phyloP scores from a whole-genome alignment of 2,888 invertebrate genomes.

The Orchesella flavescens region DNA sequence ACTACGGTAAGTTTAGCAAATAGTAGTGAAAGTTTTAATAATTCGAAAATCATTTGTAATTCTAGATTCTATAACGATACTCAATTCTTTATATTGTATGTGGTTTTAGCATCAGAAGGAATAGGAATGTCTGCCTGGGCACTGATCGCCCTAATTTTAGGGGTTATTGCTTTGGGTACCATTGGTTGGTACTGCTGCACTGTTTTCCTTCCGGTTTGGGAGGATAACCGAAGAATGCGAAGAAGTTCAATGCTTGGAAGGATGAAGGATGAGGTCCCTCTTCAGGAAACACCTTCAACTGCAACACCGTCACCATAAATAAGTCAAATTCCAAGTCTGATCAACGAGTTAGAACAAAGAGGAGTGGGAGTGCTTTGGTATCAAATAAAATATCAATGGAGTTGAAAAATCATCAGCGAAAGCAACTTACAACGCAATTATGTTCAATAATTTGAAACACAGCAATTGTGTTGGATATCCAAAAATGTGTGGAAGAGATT shows the following conservation, averaged over 20 bases:
- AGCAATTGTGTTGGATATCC: too few species aligned
- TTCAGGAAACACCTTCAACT: conserved; percentile 69
- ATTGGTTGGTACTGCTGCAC: conserved; percentile 69
- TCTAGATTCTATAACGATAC: too few species aligned
- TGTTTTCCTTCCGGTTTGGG: conserved; percentile 68
- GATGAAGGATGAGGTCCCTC: conserved; percentile 62
- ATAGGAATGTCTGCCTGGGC: conserved; percentile 69
- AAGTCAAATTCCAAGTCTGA: conserved; percentile 19
- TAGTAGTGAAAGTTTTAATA: background rate
- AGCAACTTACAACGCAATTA: too few species aligned
- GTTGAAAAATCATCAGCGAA: too few species aligned
- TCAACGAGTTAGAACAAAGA: conserved; percentile 3
- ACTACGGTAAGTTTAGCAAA: conserved; percentile 41
- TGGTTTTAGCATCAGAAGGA: conserved; percentile 64
- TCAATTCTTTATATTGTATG: background rate
- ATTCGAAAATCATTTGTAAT: too few species aligned
- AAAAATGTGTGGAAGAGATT: too few species aligned
- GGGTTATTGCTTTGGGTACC: conserved; percentile 64
- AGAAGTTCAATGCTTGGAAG: conserved; percentile 32
- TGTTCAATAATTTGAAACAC: too few species aligned
- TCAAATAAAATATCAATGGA: too few species aligned
- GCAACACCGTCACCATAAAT: conserved; percentile 69
- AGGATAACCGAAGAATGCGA: conserved; percentile 61
- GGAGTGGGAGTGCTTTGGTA: too few species aligned
- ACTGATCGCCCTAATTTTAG: conserved; percentile 64